A percentile compares a stretch with the other conserved stretches of the same genome.
Conservation (phyloP, 2,113 vertebrate genomes). For the Clupea harengus region DNA sequence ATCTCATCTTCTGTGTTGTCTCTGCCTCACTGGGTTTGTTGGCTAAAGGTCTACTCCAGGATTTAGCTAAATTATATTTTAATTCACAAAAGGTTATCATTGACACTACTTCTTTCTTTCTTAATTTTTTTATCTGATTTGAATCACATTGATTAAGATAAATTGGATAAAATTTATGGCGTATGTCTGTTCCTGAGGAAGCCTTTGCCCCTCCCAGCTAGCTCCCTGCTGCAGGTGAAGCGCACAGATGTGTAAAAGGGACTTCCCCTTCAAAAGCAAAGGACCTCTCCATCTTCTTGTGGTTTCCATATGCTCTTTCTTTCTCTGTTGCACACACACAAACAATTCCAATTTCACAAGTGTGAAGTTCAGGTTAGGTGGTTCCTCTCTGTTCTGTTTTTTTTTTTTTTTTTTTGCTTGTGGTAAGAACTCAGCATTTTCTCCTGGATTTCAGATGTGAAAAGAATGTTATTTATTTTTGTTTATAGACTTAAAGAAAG, state of each 20-base stretch:
- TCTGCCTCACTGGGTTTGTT: background rate
- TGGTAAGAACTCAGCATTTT: conserved; percentile 31
- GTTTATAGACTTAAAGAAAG: conserved; percentile 61
- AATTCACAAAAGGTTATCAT: background rate
- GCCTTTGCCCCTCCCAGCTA: background rate
- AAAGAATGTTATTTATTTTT: conserved; percentile 75
- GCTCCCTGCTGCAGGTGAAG: background rate
- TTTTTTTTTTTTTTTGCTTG: conserved; percentile 50
- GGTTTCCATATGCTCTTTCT: background rate
- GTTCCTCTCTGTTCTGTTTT: conserved; percentile 36
- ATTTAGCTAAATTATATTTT: background rate
- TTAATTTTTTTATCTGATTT: background rate
- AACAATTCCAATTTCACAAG: background rate
- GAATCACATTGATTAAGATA: background rate
- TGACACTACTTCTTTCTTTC: background rate
- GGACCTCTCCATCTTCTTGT: background rate
- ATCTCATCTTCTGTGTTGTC: background rate
- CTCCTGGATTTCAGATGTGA: conserved; percentile 62
- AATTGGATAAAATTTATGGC: background rate
- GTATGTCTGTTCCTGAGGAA: background rate
- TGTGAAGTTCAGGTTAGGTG: background rate
- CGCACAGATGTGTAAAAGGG: background rate
- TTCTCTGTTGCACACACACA: background rate
- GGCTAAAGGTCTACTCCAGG: background rate
- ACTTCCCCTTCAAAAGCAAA: background rate